Conservation (phyloP, 2,888 invertebrate species). For the Crossocerus cetratus region DNA sequence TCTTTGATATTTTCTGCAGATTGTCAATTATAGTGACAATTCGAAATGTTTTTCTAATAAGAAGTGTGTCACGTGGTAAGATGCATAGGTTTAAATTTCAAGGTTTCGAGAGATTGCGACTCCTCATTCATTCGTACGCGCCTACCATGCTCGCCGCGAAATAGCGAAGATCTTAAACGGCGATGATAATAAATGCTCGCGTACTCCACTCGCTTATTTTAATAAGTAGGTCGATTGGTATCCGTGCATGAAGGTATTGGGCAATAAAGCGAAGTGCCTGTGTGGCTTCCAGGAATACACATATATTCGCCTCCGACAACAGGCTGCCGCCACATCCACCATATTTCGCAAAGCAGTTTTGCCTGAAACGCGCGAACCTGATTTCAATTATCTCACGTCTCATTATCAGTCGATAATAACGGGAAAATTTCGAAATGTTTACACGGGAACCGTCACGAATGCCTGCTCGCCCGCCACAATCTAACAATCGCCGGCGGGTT, state of each 20-base stretch:
- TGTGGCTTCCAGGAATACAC: conserved; percentile 7
- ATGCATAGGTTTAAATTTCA: too few species aligned
- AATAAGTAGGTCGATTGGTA: conserved; percentile 38
- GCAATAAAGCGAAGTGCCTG: conserved; percentile 20
- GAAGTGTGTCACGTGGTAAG: too few species aligned
- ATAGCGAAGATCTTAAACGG: not conserved
- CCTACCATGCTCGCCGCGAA: not conserved
- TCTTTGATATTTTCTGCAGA: too few species aligned
- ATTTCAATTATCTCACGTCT: conserved; percentile 6
- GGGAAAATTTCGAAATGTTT: not conserved
- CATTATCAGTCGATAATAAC: not conserved
- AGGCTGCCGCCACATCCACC: not conserved
- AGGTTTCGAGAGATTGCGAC: not conserved
- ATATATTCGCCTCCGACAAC: not conserved
- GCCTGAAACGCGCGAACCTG: not conserved
- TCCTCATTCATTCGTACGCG: not conserved
- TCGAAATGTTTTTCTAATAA: too few species aligned
- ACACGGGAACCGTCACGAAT: too few species aligned
- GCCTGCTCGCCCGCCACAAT: too few species aligned
- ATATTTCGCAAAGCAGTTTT: not conserved
- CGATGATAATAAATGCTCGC: conserved; percentile 6
- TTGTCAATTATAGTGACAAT: too few species aligned
- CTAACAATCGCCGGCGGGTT: too few species aligned
- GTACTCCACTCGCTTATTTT: not conserved
- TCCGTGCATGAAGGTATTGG: conserved; percentile 29